These are phyloP conservation scores for Lampris megalopsis DNA, from an alignment of 2,113 vertebrate genomes.

Conservation along the genomic window DNA sequence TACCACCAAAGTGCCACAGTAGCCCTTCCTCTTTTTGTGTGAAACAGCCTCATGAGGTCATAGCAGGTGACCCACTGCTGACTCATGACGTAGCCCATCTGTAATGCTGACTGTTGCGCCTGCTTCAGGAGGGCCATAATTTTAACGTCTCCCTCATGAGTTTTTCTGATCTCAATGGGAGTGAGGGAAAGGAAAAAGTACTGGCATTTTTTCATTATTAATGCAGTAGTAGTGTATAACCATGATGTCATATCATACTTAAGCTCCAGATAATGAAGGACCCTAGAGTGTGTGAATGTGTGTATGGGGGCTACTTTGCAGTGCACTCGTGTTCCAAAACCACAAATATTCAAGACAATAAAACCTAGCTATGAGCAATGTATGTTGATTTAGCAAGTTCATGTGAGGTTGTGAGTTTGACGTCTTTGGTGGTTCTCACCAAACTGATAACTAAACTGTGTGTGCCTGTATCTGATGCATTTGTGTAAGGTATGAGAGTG, in stretches of 20 bases:
- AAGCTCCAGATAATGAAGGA: slow-evolving; percentile 63
- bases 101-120: slow-evolving; percentile 64
- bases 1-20: slow-evolving; percentile 27
- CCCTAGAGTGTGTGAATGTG: slow-evolving; percentile 32
- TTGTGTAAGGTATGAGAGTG: slow-evolving; percentile 21
- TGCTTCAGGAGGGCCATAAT: slow-evolving; percentile 56
- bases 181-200: slow-evolving; percentile 32
- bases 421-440: slow-evolving; percentile 55
- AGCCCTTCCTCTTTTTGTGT: slow-evolving; percentile 45
- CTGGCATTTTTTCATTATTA: slow-evolving; percentile 61
- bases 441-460: slow-evolving; percentile 37
- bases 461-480: slow-evolving; percentile 2
- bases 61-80: slow-evolving; percentile 68
- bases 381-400: slow-evolving; percentile 34
- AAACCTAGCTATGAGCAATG: neutral
- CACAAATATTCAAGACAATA: slow-evolving; percentile 45
- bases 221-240: slow-evolving; percentile 31
- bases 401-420: slow-evolving; percentile 62
- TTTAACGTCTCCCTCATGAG: slow-evolving; percentile 63
- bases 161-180: slow-evolving; percentile 71
- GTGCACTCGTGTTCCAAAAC: slow-evolving; percentile 53
- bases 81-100: slow-evolving; percentile 68
- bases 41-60: slow-evolving; percentile 67
- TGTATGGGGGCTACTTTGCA: slow-evolving; percentile 24
- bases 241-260: slow-evolving; percentile 75